Percentiles rank a stretch among this genome's conserved stretches.
Evolutionary conservation across 2,113 vertebrate genomes (phyloP).

Genomic region (Chelonoidis abingdonii): DNA sequence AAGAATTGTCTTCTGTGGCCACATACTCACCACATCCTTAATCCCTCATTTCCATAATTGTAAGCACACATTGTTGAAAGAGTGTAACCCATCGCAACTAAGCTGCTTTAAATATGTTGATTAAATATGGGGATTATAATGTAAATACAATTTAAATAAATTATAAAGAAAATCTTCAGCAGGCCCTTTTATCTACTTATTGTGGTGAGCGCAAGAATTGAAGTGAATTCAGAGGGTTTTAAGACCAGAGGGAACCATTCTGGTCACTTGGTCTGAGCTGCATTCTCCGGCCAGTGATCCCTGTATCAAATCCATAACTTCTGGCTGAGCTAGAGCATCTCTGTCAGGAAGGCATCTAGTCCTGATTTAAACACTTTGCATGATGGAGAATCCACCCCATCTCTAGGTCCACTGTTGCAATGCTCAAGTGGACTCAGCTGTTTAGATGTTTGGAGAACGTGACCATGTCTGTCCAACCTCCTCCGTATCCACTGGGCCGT

Average conservation of each 20-base stretch:
- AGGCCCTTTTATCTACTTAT: neutral
- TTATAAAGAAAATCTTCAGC: neutral
- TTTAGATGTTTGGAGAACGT: neutral
- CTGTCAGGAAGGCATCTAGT: neutral
- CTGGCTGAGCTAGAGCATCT: neutral
- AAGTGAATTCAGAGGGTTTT: neutral
- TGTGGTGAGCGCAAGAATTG: neutral
- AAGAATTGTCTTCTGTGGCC: neutral
- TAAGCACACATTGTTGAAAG: slow-evolving; percentile 28
- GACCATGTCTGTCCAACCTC: neutral
- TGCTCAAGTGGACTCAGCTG: neutral
- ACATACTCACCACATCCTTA: neutral
- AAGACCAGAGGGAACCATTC: neutral
- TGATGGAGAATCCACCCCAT: neutral
- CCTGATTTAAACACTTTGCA: neutral
- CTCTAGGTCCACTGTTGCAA: neutral
- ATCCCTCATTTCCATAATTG: slow-evolving; percentile 8
- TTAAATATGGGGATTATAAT: neutral
- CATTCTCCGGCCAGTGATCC: neutral
- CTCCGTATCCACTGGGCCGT: neutral
- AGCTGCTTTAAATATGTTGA: neutral
- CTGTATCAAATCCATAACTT: neutral
- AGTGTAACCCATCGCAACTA: neutral
- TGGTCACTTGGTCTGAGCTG: neutral
- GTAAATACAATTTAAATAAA: slow-evolving; percentile 4